Percentiles rank a stretch among this genome's conserved stretches.
Evolutionary conservation across 2,888 invertebrate genomes (phyloP).

Genomic region (Geotrupes spiniger): DNA sequence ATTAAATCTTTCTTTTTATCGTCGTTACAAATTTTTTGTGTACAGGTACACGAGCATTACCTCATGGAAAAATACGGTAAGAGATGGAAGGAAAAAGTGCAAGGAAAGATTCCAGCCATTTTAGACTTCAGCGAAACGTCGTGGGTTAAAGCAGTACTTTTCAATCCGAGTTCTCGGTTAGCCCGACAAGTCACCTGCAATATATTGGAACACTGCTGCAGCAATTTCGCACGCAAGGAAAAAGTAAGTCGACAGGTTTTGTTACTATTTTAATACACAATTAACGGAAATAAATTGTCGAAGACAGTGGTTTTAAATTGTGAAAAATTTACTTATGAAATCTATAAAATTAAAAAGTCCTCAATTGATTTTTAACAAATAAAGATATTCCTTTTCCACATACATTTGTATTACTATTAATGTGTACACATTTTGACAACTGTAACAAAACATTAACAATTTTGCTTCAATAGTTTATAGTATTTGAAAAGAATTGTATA

Average conservation of each 20-base stretch:
- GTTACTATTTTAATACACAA: too few species aligned
- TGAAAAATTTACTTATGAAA: too few species aligned
- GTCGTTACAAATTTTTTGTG: constrained; percentile 14
- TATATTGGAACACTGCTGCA: constrained; percentile 81
- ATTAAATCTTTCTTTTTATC: not conserved
- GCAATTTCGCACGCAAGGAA: constrained; percentile 64
- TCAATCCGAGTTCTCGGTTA: constrained; percentile 86
- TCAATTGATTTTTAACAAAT: too few species aligned
- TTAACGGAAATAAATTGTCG: too few species aligned
- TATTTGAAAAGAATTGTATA: too few species aligned
- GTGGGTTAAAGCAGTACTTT: constrained; percentile 90
- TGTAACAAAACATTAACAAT: too few species aligned
- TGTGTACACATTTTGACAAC: too few species aligned
- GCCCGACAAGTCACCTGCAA: constrained; percentile 87
- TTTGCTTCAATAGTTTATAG: too few species aligned
- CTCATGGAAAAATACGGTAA: constrained; percentile 73
- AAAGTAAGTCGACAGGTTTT: constrained; percentile 48
- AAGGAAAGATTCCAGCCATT: constrained; percentile 42
- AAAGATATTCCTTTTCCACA: too few species aligned
- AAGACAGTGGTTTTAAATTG: too few species aligned
- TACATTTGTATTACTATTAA: too few species aligned
- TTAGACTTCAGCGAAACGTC: constrained; percentile 66
- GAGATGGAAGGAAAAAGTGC: constrained; percentile 59
- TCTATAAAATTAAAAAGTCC: too few species aligned
- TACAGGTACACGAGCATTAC: constrained; percentile 52